Evolutionary conservation across 1,140 invertebrate species (phyloP).

Genomic region (Drosophila dunni): DNA sequence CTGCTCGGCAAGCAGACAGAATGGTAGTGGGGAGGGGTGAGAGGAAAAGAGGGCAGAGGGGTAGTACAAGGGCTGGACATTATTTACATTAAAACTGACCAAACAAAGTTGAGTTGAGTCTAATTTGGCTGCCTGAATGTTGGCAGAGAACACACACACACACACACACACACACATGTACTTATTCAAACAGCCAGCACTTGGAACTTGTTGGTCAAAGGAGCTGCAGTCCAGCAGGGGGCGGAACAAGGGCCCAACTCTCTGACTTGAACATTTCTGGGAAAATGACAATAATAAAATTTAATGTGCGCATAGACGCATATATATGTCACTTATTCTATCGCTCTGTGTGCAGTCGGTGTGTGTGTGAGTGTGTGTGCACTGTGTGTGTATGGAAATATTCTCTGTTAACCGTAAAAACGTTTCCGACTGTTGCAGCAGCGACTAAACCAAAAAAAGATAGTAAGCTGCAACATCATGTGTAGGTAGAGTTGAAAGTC

Average conservation of each 20-base stretch:
- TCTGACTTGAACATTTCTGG: conserved; percentile 54
- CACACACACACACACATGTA: conserved; percentile 41
- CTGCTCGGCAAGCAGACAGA: conserved; percentile 31
- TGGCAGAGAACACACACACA: conserved; percentile 44
- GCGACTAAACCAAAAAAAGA: conserved; percentile 14
- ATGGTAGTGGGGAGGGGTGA: not conserved
- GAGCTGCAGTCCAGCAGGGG: not conserved
- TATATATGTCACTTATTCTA: conserved; percentile 50
- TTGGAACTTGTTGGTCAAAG: conserved; percentile 63
- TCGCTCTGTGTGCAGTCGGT: not conserved
- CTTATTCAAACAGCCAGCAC: conserved; percentile 70
- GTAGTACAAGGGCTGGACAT: conserved; percentile 14
- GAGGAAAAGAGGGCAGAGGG: not conserved
- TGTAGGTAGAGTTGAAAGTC: conserved; percentile 67
- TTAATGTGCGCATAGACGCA: conserved; percentile 77
- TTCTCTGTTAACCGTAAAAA: conserved; percentile 79
- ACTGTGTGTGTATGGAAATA: conserved; percentile 63
- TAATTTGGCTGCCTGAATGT: conserved; percentile 72
- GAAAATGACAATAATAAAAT: conserved; percentile 84
- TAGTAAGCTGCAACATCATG: conserved; percentile 60
- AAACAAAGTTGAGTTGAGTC: conserved; percentile 76
- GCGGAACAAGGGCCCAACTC: not conserved
- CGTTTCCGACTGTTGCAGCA: conserved; percentile 68
- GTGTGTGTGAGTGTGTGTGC: conserved; percentile 15
- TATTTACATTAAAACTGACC: conserved; percentile 79